These are phyloP conservation scores for Tanypteryx hageni DNA, from an alignment of 2,888 invertebrate genomes.

Conservation along the genomic window DNA sequence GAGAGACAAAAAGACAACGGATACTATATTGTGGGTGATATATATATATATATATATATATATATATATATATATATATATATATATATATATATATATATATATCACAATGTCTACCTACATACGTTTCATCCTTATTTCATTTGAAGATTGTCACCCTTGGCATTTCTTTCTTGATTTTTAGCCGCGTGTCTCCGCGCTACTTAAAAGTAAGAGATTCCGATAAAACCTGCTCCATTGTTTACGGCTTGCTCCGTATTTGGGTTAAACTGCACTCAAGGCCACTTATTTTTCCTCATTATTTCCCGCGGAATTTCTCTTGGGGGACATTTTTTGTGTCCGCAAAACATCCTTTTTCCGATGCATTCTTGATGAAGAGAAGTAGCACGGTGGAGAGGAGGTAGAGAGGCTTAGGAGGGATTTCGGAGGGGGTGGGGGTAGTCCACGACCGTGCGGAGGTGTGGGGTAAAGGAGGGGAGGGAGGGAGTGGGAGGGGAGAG, in stretches of 20 bases:
- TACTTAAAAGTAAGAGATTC: constrained; percentile 10
- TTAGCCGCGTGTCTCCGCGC: neutral
- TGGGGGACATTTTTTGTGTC: neutral
- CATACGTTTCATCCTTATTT: too few species aligned
- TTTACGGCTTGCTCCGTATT: neutral
- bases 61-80: too few species aligned
- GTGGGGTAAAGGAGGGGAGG: too few species aligned
- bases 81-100: too few species aligned
- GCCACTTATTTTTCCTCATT: constrained; percentile 17
- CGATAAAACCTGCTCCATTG: constrained; percentile 5
- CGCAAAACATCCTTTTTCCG: neutral
- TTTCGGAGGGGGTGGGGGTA: neutral
- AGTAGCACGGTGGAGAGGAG: neutral
- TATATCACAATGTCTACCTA: too few species aligned
- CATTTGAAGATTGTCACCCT: too few species aligned
- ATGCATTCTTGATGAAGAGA: neutral
- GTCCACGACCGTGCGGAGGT: neutral
- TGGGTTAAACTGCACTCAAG: neutral
- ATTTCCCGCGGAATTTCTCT: neutral
- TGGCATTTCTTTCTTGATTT: neutral
- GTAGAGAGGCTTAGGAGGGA: neutral
- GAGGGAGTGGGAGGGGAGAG: neutral
- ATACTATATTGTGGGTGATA: too few species aligned
- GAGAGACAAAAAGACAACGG: too few species aligned
- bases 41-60: too few species aligned